A percentile compares a stretch with the other conserved stretches of the same genome.
Evolutionary conservation across 2,797 vertebrate genomes (phyloP).

Genomic region (Clarias laeviceps): DNA sequence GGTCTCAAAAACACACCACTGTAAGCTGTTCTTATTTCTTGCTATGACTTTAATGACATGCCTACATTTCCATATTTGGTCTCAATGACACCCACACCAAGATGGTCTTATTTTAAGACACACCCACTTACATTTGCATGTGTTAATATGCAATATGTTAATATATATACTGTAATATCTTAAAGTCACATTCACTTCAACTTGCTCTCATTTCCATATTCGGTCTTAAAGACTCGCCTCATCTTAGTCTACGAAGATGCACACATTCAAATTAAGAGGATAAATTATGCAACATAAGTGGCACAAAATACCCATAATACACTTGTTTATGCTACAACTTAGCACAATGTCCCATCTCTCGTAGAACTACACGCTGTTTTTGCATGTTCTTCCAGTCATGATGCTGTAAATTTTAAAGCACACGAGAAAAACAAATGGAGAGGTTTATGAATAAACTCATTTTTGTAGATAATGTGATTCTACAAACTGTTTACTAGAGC

Average conservation of each 20-base stretch:
- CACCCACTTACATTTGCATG: too few relatives aligned
- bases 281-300: not conserved
- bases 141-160: too few relatives aligned
- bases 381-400: not conserved
- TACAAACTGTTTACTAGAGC: slow-evolving; percentile 56
- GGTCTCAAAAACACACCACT: not conserved
- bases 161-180: not conserved
- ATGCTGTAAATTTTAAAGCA: not conserved
- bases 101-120: not conserved
- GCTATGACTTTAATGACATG: not conserved
- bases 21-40: not conserved
- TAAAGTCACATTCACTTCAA: not conserved
- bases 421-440: slow-evolving; percentile 32
- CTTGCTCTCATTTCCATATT: not conserved
- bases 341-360: too few relatives aligned
- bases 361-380: slow-evolving; percentile 11
- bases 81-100: not conserved
- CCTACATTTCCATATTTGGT: not conserved
- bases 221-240: too few relatives aligned
- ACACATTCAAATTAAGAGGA: too few relatives aligned
- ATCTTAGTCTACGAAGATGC: too few relatives aligned
- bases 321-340: not conserved
- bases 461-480: slow-evolving; percentile 50
- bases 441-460: slow-evolving; percentile 61
- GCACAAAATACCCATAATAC: not conserved